These are phyloP conservation scores for Balaeniceps rex DNA, from an alignment of 2,113 vertebrate genomes.

Conservation along the genomic window DNA sequence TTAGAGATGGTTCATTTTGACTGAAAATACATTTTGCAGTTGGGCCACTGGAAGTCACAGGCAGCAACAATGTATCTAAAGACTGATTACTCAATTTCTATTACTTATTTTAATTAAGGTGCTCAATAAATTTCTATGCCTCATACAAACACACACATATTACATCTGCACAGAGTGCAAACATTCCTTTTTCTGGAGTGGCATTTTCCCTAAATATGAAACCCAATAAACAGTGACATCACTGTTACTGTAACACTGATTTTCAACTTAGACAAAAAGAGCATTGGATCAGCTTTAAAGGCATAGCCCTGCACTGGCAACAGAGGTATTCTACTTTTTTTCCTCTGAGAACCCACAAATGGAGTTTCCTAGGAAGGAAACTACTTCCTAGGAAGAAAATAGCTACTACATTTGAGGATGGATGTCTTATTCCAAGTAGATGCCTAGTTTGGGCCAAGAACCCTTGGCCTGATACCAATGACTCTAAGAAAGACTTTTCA, in stretches of 20 bases:
- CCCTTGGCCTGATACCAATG: not conserved
- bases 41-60: not conserved
- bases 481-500: not conserved
- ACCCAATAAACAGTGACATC: not conserved
- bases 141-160: not conserved
- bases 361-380: not conserved
- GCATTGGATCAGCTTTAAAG: not conserved
- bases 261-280: not conserved
- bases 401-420: not conserved
- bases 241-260: not conserved
- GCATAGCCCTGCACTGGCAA: not conserved
- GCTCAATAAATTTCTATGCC: not conserved
- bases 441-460: not conserved
- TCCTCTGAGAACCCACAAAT: not conserved
- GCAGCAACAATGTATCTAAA: not conserved
- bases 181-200: not conserved
- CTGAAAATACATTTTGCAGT: not conserved
- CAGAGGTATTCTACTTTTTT: not conserved
- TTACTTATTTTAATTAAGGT: not conserved
- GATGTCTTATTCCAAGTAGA: not conserved
- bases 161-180: not conserved
- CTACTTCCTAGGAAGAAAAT: not conserved
- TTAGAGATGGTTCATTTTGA: not conserved
- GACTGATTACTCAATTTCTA: not conserved
- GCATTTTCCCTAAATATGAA: not conserved